Conservation (phyloP, 1,140 invertebrate genomes). For the Drosophila cardini region DNA sequence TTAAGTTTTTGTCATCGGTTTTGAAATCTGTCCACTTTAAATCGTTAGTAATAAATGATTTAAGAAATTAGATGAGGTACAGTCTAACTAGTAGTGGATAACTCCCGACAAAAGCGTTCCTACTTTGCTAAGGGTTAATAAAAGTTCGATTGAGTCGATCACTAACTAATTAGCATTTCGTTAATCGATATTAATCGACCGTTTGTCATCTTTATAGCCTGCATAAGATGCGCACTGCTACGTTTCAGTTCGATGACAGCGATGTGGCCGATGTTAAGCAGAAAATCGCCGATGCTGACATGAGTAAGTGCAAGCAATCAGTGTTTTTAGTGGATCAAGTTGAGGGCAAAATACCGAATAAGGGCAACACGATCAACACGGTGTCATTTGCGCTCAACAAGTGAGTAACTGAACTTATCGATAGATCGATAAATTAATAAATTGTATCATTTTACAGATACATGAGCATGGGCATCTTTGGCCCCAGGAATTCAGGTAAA, state of each 20-base stretch:
- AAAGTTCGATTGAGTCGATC: no score
- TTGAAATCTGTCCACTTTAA: no score
- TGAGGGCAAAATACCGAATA: slow-evolving; percentile 51
- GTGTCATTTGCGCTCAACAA: slow-evolving; percentile 73
- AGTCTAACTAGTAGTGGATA: no score
- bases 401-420: slow-evolving; percentile 38
- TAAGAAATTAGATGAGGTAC: no score
- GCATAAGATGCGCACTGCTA: slow-evolving; percentile 54
- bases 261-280: slow-evolving; percentile 75
- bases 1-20: no score
- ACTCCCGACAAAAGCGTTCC: background rate
- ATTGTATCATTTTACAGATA: slow-evolving; percentile 37
- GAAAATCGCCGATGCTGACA: slow-evolving; percentile 67
- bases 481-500: slow-evolving; percentile 62
- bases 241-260: slow-evolving; percentile 70
- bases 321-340: slow-evolving; percentile 76
- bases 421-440: background rate
- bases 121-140: background rate
- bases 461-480: slow-evolving; percentile 74
- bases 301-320: slow-evolving; percentile 62
- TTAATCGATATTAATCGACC: background rate
- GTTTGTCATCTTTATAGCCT: slow-evolving; percentile 39
- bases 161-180: no score
- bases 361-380: slow-evolving; percentile 53
- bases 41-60: no score